Evolutionary conservation across 2,113 vertebrate species (phyloP), one percentile per base, ranked within the genome.

Genomic region (Pardalotus punctatus): DNA sequence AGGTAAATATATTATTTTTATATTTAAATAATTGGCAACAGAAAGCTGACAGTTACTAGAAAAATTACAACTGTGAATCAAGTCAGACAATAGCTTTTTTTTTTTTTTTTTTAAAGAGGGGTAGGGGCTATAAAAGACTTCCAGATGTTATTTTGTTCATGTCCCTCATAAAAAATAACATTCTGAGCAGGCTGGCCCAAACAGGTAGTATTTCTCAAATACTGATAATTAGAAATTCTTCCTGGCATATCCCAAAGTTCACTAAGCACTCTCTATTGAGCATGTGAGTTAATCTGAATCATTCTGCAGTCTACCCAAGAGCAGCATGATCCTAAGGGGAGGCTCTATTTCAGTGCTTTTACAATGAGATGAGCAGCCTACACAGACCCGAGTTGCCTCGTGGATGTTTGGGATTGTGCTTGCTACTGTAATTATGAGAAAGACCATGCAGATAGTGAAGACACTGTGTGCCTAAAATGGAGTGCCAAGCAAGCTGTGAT

Each of bases 11-110:
- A 86, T 91, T 76, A 80, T 79, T 95, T 84, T 71, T 40, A 60
- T 94, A 93, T 89, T 91, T 87, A 91, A 96, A 84, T 95, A 93
- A 93, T 47, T 95, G 84, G 81, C 81, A 81, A 28, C 45, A 85
- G 38, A 92, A 91, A 70, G 70, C 80, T 96, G 57, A 66, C 81
- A 88, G 62, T 94, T 93, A 90, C 74, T 88, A 86, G 66, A 70
- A 88, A 61, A 92, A 72, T 80, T 93, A 69, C 43, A 88, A 35
- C 48, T 4, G 1, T 92, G 89, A 88, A 70, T 95, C 28, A 43
- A 83, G 38, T 72, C 54, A 85, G 77, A 81, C 76, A 76, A 70
- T 82, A 31, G 51, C 19, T 21, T 60, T 36, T 36, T 36, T 35
- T 29, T 38, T 36, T 51, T 50, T 61, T 71, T 48, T n/a, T 29